Evolutionary conservation across 2,797 vertebrate genomes (phyloP), one percentile per base, ranked within the genome.

Genomic region (Chanos chanos): DNA sequence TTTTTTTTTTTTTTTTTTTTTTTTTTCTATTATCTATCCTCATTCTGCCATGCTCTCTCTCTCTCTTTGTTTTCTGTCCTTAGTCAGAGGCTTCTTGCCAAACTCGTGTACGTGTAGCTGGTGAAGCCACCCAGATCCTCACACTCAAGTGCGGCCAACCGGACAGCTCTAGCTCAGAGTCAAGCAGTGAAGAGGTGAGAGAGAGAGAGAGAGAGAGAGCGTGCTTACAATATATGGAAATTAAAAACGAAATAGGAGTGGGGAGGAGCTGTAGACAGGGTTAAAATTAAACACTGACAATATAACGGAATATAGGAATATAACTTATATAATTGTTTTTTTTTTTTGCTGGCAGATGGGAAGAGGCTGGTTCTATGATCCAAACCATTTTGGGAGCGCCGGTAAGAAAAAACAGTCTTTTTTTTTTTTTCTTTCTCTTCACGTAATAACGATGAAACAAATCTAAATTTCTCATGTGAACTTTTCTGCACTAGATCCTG

Each of bases 101-200:
- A 36, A 63, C 73, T 1, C 72, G 75, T n/a, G 77, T 80, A 4
- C 73, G 61, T 1, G 12, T 71, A 43, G 16, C 41, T 0, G 28
- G 47, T 5, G 9, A 56, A 24, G 18, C 61, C 0, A 7, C 75
- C 2, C 63, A 73, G 40, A 65, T 86, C 37, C 0, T 80, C 0
- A 64, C 72, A 7, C 41, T 83, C 43, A 71, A 24, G 1, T 89
- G 86, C 18, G 34, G 57, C 62, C 45, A 10, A 0, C 45, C 49
- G 5, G 9, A 70, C 60, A 82, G 76, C 71, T 82, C 77, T 41
- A 84, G 82, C 70, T 78, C 77, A 0, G 79, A 81, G 66, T 85
- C 82, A 64, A 86, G 81, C 5, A 76, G 76, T 12, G 84, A 84
- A 61, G 82, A 85, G 81, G 84, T 87, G 61, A 79, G 74, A 22